Conservation (phyloP, 2,113 vertebrate species). For the Hymenochirus boettgeri region DNA sequence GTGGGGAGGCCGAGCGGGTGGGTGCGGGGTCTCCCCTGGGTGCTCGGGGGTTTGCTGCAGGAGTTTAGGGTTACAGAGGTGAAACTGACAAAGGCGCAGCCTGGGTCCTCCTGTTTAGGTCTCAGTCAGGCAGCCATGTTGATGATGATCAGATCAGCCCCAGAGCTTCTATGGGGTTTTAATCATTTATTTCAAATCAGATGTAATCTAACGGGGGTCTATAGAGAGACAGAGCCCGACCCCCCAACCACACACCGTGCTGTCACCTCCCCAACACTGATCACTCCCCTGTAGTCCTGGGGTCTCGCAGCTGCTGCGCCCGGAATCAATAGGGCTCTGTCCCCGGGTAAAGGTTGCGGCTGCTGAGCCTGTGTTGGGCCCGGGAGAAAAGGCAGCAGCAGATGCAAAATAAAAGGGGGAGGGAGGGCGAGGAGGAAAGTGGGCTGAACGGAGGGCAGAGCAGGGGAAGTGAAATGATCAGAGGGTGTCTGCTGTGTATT, state of each 20-base stretch:
- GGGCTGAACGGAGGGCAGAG: conserved; percentile 48
- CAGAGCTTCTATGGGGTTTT: conserved; percentile 64
- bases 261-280: not conserved
- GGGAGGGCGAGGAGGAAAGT: conserved; percentile 50
- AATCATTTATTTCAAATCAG: conserved; percentile 17
- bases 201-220: conserved; percentile 7
- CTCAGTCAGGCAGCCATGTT: conserved; percentile 98
- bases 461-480: conserved; percentile 45
- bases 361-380: conserved; percentile 51
- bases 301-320: conserved; percentile 38
- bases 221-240: not conserved
- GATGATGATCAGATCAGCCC: conserved; percentile 87
- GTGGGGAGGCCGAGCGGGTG: conserved; percentile 1
- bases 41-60: conserved; percentile 77
- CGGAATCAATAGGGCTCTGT: conserved; percentile 70
- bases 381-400: conserved; percentile 50
- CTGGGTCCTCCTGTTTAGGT: conserved; percentile 73
- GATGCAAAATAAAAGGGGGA: conserved; percentile 47
- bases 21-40: conserved; percentile 56
- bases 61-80: conserved; percentile 97
- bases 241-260: not conserved
- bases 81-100: conserved; percentile 92
- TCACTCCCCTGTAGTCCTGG: conserved; percentile 34
- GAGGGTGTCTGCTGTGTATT: conserved; percentile 50
- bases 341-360: conserved; percentile 80